phyloP scores from a whole-genome alignment of 2,797 vertebrate species.

The Gephyroberyx darwinii region DNA sequence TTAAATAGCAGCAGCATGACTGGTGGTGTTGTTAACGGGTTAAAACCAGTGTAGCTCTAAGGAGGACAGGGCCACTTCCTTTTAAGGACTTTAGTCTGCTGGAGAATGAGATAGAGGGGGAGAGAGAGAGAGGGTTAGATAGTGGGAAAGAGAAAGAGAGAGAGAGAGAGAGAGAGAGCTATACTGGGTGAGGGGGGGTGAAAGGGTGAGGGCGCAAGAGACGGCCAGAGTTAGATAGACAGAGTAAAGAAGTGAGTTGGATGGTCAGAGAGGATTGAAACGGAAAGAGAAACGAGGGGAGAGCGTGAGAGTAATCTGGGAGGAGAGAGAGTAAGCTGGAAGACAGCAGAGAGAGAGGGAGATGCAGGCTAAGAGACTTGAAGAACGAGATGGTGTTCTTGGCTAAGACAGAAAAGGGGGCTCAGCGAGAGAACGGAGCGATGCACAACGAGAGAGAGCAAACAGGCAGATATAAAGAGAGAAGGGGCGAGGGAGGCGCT shows the following conservation, averaged over 20 bases:
- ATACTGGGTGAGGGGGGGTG: conserved; percentile 47
- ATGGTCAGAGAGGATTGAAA: conserved; percentile 45
- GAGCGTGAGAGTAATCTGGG: conserved; percentile 45
- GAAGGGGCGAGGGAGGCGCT: not conserved
- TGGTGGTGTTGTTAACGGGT: conserved; percentile 61
- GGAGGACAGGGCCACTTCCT: conserved; percentile 72
- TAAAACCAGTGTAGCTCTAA: conserved; percentile 63
- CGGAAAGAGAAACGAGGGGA: conserved; percentile 4
- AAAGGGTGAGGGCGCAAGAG: conserved; percentile 16
- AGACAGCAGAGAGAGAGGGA: conserved; percentile 17
- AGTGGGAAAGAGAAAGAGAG: conserved; percentile 24
- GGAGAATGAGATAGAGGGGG: conserved; percentile 48
- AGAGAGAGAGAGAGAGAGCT: not conserved
- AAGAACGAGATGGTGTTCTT: not conserved
- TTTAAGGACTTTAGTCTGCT: conserved; percentile 77
- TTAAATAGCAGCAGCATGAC: conserved; percentile 31
- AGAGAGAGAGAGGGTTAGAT: conserved; percentile 32
- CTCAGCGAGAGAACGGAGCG: not conserved
- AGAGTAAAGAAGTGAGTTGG: conserved; percentile 33
- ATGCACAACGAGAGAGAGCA: conserved; percentile 21
- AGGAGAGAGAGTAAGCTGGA: conserved; percentile 37
- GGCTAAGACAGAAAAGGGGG: not conserved
- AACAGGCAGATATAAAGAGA: not conserved
- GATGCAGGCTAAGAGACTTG: conserved; percentile 9
- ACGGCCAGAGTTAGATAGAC: conserved; percentile 41